phyloP scores from a whole-genome alignment of 2,113 vertebrate species.

The Phycodurus eques region DNA sequence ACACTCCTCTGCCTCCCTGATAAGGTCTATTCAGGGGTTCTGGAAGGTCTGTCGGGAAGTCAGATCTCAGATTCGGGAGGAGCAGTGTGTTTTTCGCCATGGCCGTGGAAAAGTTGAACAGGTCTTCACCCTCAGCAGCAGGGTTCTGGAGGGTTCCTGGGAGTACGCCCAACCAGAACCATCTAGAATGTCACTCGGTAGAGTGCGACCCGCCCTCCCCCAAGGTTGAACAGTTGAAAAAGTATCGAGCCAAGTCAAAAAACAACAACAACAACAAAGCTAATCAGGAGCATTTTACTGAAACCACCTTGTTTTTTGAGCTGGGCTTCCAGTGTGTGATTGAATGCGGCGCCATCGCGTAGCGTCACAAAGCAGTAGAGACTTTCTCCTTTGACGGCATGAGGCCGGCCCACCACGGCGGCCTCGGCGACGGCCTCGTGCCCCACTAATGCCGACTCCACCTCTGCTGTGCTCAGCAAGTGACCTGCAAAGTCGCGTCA shows the following conservation, averaged over 20 bases:
- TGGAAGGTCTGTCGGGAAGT: too few species aligned
- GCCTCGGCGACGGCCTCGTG: slow-evolving; percentile 83
- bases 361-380: slow-evolving; percentile 97
- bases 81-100: too few species aligned
- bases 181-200: background rate
- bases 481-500: slow-evolving; percentile 75
- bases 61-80: too few species aligned
- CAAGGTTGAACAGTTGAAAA: background rate
- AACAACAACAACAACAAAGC: background rate
- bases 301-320: slow-evolving; percentile 85
- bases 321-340: slow-evolving; percentile 73
- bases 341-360: slow-evolving; percentile 79
- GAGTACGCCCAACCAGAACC: too few species aligned
- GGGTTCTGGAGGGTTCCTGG: too few species aligned
- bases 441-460: slow-evolving; percentile 91
- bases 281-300: background rate
- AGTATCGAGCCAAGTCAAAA: background rate
- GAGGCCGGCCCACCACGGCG: slow-evolving; percentile 87
- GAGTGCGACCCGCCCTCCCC: background rate
- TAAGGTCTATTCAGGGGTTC: too few species aligned
- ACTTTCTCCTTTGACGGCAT: slow-evolving; percentile 91
- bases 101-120: too few species aligned
- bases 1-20: too few species aligned
- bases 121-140: too few species aligned
- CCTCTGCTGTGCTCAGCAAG: slow-evolving; percentile 90